Evolutionary conservation across 2,113 vertebrate genomes (phyloP), one percentile per base, ranked within the genome.

Genomic region (Artemisiospiza belli): DNA sequence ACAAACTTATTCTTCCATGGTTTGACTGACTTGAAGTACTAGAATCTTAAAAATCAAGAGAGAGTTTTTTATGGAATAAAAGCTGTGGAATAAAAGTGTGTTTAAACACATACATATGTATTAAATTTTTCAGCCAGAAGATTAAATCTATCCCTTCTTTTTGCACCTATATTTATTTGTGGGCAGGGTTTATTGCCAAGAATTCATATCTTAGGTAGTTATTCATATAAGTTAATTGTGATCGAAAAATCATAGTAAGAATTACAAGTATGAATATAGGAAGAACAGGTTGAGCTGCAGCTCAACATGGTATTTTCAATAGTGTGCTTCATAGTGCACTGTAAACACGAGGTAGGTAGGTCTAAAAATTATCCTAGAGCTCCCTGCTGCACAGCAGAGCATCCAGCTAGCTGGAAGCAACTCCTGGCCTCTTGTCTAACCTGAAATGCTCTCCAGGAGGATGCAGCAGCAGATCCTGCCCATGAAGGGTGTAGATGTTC

Each of bases 161-260:
- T 95, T 89, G 44, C 80, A 93, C 85, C 85, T 94, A 52, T 16
- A 15, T 79, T 87, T 84, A 63, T 88, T 81, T 88, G 64, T 68
- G 57, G 44, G 57, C 52, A 44, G 11, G 3, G 3, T 67, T 55
- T 67, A 44, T 86, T 51, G 41, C 52, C 79, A 88, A 85, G 39
- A 74, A 78, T 74, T 75, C 43, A 11, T 28, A 25, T 41, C 59
- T 77, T 72, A 81, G 76, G 52, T 81, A 63, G 35, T 17, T 79
- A 52, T 31, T 84, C 5, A 37, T 72, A 37, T 68, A 67, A 54
- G 17, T 89, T 72, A 89, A 68, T n/a, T 43, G 17, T 16, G 13
- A 43, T 55, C 35, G 79, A 4, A 83, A 89, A 87, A 47, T 25
- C 9, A 1, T 10, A 61, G 5, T 6, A 35, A 67, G 10, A 78